phyloP scores from a whole-genome alignment of 2,797 vertebrate genomes.

The Martes flavigula region DNA sequence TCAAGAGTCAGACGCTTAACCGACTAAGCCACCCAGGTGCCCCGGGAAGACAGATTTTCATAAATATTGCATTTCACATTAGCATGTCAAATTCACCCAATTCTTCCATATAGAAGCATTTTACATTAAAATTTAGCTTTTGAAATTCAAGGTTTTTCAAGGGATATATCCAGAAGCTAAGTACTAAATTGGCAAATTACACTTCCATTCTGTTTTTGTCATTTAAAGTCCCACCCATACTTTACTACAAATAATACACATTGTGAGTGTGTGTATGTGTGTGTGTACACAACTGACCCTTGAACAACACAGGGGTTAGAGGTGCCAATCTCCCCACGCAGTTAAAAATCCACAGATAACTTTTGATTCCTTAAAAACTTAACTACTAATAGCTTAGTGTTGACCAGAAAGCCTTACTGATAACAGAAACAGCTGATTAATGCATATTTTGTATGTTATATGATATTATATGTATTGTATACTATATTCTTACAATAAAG shows the following conservation, averaged over 20 bases:
- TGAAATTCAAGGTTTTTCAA: constrained; percentile 53
- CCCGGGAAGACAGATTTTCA: constrained; percentile 33
- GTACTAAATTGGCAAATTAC: neutral
- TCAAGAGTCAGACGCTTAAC: too few species aligned
- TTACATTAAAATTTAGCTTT: constrained; percentile 38
- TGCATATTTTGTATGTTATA: neutral
- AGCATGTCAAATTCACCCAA: constrained; percentile 9
- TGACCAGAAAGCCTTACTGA: neutral
- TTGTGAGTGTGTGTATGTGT: neutral
- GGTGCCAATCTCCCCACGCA: neutral
- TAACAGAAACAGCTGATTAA: neutral
- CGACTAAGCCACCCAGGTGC: too few species aligned
- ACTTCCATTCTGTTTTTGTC: neutral
- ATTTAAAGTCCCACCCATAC: neutral
- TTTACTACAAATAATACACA: neutral
- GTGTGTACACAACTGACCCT: neutral
- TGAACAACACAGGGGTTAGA: neutral
- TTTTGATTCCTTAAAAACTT: neutral
- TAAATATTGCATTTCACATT: constrained; percentile 20
- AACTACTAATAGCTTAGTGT: neutral
- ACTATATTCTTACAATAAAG: neutral
- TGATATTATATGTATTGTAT: neutral
- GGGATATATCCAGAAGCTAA: neutral
- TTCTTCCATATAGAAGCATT: neutral
- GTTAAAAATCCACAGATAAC: neutral